These are phyloP conservation scores for Cladopsammia gracilis DNA, from an alignment of 64 coral and sea anemone species.

Conservation along the genomic window DNA sequence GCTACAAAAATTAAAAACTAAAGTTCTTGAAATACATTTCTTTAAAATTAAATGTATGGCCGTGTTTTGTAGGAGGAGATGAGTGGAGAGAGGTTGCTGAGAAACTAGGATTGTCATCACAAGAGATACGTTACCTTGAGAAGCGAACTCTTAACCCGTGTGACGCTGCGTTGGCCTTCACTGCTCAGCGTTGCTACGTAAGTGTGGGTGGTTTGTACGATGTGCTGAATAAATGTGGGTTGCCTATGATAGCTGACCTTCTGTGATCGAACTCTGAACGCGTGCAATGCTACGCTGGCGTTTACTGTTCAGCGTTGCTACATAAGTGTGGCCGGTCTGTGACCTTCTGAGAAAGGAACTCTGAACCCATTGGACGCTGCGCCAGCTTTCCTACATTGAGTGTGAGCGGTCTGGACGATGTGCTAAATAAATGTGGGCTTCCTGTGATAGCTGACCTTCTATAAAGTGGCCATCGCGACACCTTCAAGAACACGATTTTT, in stretches of 20 bases:
- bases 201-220: neutral
- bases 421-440: neutral
- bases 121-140: conserved; percentile 1
- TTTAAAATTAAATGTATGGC: neutral
- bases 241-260: neutral
- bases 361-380: neutral
- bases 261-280: neutral
- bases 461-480: neutral
- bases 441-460: neutral
- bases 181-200: neutral
- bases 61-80: conserved; percentile 3
- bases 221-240: neutral
- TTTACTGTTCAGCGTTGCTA: neutral
- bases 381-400: neutral
- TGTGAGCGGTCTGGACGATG: neutral
- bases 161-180: conserved; percentile 1
- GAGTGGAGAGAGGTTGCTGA: conserved; percentile 12
- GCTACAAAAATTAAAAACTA: too few species aligned
- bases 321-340: neutral
- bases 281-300: too few species aligned
- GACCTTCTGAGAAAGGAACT: neutral
- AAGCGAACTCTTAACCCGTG: neutral
- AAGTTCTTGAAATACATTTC: too few species aligned
- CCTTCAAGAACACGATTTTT: too few species aligned
- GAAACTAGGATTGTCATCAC: neutral